phyloP scores from a whole-genome alignment of 2,113 vertebrate genomes.

The Boleophthalmus pectinirostris region DNA sequence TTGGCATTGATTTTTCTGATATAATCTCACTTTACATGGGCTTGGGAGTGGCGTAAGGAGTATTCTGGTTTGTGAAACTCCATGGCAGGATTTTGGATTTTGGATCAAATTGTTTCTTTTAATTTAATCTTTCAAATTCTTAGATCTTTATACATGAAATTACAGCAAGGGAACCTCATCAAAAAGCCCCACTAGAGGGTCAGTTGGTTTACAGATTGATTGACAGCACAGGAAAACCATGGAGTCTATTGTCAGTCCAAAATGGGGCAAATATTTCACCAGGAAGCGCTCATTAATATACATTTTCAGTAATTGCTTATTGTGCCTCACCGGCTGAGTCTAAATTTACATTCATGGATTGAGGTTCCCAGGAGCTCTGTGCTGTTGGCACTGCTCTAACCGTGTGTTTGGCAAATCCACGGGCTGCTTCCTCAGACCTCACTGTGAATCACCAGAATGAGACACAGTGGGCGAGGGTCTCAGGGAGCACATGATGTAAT shows the following conservation, averaged over 20 bases:
- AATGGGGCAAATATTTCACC: conserved; percentile 65
- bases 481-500: conserved; percentile 29
- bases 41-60: neutral
- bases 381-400: conserved; percentile 47
- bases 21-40: neutral
- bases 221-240: conserved; percentile 59
- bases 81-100: neutral
- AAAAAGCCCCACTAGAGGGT: conserved; percentile 9
- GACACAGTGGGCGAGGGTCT: conserved; percentile 29
- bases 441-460: conserved; percentile 25
- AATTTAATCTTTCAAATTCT: neutral
- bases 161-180: neutral
- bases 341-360: conserved; percentile 65
- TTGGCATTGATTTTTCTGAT: neutral
- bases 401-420: conserved; percentile 51
- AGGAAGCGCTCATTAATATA: conserved; percentile 56
- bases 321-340: conserved; percentile 56
- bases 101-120: neutral
- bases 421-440: conserved; percentile 34
- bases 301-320: conserved; percentile 66
- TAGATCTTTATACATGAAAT: neutral
- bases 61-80: neutral
- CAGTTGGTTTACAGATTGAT: conserved; percentile 40
- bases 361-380: conserved; percentile 34
- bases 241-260: conserved; percentile 45